Evolutionary conservation across 2,113 vertebrate species (phyloP), one percentile per base, ranked within the genome.

Genomic region (Myiagra hebetior): DNA sequence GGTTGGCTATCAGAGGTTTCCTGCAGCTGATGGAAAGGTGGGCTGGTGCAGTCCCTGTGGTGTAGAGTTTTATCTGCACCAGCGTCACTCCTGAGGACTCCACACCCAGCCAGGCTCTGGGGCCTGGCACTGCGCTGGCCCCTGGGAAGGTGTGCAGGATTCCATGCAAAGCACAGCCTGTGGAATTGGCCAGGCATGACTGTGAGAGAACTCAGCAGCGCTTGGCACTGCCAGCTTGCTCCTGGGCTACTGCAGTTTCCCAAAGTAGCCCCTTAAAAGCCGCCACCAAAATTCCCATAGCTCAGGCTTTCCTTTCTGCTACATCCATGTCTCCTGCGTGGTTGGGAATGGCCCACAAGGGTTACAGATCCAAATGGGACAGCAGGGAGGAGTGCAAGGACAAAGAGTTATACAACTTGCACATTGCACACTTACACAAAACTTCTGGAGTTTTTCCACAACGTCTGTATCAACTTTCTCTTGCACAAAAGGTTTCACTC

Each of bases 251-350:
- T 27, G 42, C 69, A 37, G 8, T 33, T 56, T 35, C 59, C 63
- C 44, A 68, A 68, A 68, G 14, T 7, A 80, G 15, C 5, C 14
- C 44, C 42, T 46, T 5, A 11, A 44, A 37, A 65, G 12, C n/a
- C 49, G 26, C 17, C 65, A 55, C 39, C 44, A 35, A 27, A 31
- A 8, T 52, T 33, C 13, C 37, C 27, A 33, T 0, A 7, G 47
- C 13, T 56, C n/a, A 9, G 3, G 8, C 28, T 46, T 52, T 63
- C 39, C 31, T 37, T 31, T 75, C 14, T 20, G 21, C 9, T 11
- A 9, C 2, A 0, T 23, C 55, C 6, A 0, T 1, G 3, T 42
- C 55, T 73, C 27, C 27, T 39, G 49, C 3, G 9, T 35, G 44
- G 30, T 0, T 69, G 49, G 39, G 39, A n/a, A 42, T 18, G 15